Evolutionary conservation across 30 jellyfish, hydroid and myxozoan species (phyloP).

Genomic region (Sanderia malayensis): DNA sequence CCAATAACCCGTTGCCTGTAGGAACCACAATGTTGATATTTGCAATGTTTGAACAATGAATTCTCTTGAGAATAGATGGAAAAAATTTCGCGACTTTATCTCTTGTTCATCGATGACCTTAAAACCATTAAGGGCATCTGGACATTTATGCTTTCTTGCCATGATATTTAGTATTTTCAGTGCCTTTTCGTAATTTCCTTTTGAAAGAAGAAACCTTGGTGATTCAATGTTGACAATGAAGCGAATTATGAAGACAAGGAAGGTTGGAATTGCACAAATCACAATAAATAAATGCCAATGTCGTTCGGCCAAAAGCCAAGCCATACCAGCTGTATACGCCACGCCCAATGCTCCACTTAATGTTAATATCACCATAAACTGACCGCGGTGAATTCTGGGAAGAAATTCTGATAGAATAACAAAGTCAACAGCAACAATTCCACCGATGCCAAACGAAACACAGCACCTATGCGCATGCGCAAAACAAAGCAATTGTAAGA

Average conservation of each 20-base stretch:
- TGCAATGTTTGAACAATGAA: conserved; percentile 22
- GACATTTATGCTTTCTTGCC: conserved; percentile 21
- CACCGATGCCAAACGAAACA: conserved; percentile 61
- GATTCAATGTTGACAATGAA: conserved; percentile 45
- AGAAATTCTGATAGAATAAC: conserved; percentile 50
- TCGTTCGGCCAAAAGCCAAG: conserved; percentile 53
- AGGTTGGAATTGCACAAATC: conserved; percentile 33
- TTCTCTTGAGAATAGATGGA: conserved; percentile 18
- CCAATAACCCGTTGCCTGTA: conserved; percentile 68
- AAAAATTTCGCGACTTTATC: neutral
- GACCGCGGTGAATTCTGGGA: conserved; percentile 47
- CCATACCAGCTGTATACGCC: conserved; percentile 63
- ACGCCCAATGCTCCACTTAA: conserved; percentile 62
- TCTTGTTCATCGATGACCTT: neutral
- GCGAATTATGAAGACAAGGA: conserved; percentile 29
- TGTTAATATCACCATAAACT: conserved; percentile 31
- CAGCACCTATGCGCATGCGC: conserved; percentile 36
- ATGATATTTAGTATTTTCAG: conserved; percentile 17
- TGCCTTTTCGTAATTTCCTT: conserved; percentile 52
- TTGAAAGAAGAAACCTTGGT: conserved; percentile 47
- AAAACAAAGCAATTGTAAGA: no score
- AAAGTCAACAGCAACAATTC: conserved; percentile 47
- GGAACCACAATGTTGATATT: conserved; percentile 40
- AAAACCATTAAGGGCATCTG: conserved; percentile 13
- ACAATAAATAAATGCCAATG: conserved; percentile 37